A percentile compares a stretch with the other conserved stretches of the same genome.
Conservation (phyloP, 2,888 invertebrate genomes). For the Lochmaea capreae region DNA sequence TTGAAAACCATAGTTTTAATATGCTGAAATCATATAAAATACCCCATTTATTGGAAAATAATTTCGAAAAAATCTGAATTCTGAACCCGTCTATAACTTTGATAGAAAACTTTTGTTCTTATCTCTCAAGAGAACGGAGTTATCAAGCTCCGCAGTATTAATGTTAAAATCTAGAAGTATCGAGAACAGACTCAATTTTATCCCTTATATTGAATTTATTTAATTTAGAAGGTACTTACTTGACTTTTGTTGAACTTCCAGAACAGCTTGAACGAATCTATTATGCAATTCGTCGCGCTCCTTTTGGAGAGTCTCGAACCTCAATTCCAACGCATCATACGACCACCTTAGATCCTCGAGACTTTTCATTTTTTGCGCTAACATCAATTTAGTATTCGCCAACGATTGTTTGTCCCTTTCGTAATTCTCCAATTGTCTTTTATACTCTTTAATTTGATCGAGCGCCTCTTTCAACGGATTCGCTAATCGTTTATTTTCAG, state of each 20-base stretch:
- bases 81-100: too few relatives aligned
- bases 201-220: too few relatives aligned
- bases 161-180: too few relatives aligned
- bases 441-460: conserved; percentile 77
- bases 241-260: conserved; percentile 89
- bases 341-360: conserved; percentile 73
- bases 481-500: conserved; percentile 79
- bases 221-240: conserved; percentile 7
- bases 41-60: too few relatives aligned
- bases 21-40: too few relatives aligned
- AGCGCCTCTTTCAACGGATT: conserved; percentile 80
- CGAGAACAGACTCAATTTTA: too few relatives aligned
- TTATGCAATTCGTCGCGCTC: conserved; percentile 85
- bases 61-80: too few relatives aligned
- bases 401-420: conserved; percentile 82
- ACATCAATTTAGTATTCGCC: conserved; percentile 68
- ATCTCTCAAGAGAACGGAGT: too few relatives aligned
- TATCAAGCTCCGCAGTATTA: too few relatives aligned
- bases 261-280: conserved; percentile 83
- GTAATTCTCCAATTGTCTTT: conserved; percentile 84
- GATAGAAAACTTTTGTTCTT: too few relatives aligned
- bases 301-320: conserved; percentile 78
- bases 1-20: too few relatives aligned
- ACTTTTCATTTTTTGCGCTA: conserved; percentile 67
- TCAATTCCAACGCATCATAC: conserved; percentile 77